Base-by-base conservation (phyloP, 2,888 invertebrate genomes). In the Notodonta dromedarius region DNA sequence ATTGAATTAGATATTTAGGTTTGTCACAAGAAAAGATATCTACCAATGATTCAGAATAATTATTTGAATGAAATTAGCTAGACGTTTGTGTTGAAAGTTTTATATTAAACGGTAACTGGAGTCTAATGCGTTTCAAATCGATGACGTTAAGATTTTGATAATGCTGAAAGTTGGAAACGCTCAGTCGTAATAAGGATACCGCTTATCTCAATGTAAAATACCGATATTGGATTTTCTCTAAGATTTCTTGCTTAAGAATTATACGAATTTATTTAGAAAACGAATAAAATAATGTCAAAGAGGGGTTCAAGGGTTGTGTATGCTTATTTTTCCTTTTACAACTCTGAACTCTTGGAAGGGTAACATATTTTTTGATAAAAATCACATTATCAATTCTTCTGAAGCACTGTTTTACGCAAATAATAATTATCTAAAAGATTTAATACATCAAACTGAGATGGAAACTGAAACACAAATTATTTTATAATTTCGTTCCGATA, bases 381-480 rank as follows among this genome's bases (percentile, higher is more conserved):
- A 24, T 24, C 24, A 24, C 24, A 24, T 24, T 48, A 48, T 13
- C 11, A 5, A 9, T 5, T 13, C 11, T 44, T 50, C 5, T 50
- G 14, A 14, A 50, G 0, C 14, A 5, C 50, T 50, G 4, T 50
- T 14, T 14, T 14, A n/a, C 0, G 14, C 7, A 14, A 50, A 44
- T 44, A 44, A 42, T 9, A 42, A 8, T 40, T 11, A 50, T 50
- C 48, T 6, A 70, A 69, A 65, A 63, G 67, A 75, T 78, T 74
- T 71, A 69, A 71, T 72, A 71, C 61, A 73, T 71, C 71, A 74
- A 67, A 64, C 61, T 32, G 52, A 62, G 59, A 63, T 73, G 69
- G 66, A 71, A 74, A 68, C 61, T 69, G 62, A 68, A 66, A 74
- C 67, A 77, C 68, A 77, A 74, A 73, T 76, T 63, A 67, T 66